Conservation (phyloP, 2,888 invertebrate species). For the Xestia rhomboidea region DNA sequence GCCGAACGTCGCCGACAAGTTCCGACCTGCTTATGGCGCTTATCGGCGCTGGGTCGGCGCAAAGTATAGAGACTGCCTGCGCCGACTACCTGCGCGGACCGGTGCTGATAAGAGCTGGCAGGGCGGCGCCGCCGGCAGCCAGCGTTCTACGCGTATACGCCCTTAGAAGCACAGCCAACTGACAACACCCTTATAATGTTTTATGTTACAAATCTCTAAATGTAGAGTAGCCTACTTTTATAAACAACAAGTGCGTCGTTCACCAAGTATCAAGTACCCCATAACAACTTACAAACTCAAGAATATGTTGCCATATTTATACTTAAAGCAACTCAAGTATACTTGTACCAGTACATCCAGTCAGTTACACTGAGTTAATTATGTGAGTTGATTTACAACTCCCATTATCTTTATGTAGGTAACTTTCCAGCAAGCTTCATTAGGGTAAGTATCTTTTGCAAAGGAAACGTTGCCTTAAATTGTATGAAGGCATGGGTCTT, state of each 20-base stretch:
- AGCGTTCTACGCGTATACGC: too few species aligned
- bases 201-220: background rate
- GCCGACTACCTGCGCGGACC: too few species aligned
- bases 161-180: background rate
- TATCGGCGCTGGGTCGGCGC: too few species aligned
- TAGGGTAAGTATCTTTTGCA: slow-evolving; percentile 8
- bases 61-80: too few species aligned
- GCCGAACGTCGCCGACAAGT: too few species aligned
- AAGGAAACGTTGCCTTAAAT: background rate
- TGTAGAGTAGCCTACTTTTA: background rate
- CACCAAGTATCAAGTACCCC: background rate
- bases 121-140: too few species aligned
- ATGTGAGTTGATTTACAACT: slow-evolving; percentile 16
- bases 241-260: background rate
- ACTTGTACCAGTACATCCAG: background rate
- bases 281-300: slow-evolving; percentile 21
- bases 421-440: slow-evolving; percentile 3
- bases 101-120: too few species aligned
- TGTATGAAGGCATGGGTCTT: background rate
- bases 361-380: slow-evolving; percentile 21
- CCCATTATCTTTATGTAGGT: background rate
- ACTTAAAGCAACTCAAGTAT: background rate
- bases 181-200: background rate
- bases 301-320: background rate
- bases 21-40: too few species aligned